These are phyloP conservation scores for Platichthys flesus DNA, from an alignment of 2,113 vertebrate species.

Conservation along the genomic window DNA sequence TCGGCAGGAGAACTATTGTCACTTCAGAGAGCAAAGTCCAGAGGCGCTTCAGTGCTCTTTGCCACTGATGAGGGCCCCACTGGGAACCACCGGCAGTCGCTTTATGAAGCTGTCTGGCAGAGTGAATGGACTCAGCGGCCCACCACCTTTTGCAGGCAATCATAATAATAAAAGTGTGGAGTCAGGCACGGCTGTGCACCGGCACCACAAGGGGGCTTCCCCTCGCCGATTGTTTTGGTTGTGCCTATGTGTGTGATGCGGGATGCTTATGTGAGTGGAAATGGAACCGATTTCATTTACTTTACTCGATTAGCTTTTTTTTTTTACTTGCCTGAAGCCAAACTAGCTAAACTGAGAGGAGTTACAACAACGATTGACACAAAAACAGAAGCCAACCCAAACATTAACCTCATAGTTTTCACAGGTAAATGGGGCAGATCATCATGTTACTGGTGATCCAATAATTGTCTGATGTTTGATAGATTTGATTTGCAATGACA, in stretches of 20 bases:
- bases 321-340: neutral
- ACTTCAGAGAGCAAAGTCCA: conserved; percentile 61
- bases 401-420: neutral
- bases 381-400: neutral
- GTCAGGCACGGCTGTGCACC: conserved; percentile 51
- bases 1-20: conserved; percentile 55
- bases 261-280: neutral
- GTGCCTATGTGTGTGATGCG: too few species aligned
- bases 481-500: neutral
- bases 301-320: neutral
- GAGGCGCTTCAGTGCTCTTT: conserved; percentile 55
- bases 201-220: conserved; percentile 40
- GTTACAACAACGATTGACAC: neutral
- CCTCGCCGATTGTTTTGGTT: neutral
- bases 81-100: conserved; percentile 55
- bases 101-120: conserved; percentile 69
- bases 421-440: neutral
- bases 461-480: too few species aligned
- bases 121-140: conserved; percentile 54
- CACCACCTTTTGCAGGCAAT: conserved; percentile 57
- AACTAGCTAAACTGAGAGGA: conserved; percentile 17
- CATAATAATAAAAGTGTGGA: conserved; percentile 60
- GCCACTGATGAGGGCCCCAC: conserved; percentile 63
- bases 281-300: neutral
- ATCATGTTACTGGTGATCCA: neutral